Percentiles rank a stretch among this genome's conserved stretches.
Evolutionary conservation across 2,888 invertebrate genomes (phyloP).

Genomic region (Cordylochernes scorpioides): DNA sequence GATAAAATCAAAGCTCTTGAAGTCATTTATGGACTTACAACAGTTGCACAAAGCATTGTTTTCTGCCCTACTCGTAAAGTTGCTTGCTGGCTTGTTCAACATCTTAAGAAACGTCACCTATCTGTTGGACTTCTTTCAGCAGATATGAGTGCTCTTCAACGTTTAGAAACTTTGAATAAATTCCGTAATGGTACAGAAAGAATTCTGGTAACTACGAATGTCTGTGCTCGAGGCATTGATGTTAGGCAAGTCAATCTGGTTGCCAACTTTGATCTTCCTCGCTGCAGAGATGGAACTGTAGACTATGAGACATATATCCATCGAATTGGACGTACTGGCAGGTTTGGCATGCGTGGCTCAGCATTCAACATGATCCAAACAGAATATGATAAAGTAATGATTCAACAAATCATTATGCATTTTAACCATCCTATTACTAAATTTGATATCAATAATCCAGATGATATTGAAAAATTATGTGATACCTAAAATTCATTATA

Average conservation of each 20-base stretch:
- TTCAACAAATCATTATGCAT: constrained; percentile 53
- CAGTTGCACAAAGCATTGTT: constrained; percentile 90
- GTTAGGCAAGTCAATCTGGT: constrained; percentile 92
- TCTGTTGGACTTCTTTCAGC: constrained; percentile 76
- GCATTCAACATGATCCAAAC: constrained; percentile 88
- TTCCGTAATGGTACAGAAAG: constrained; percentile 77
- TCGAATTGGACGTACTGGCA: constrained; percentile 84
- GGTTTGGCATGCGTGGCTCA: constrained; percentile 86
- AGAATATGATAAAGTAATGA: constrained; percentile 37
- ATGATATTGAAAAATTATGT: no score
- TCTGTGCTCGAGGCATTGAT: constrained; percentile 43
- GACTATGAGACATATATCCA: constrained; percentile 95
- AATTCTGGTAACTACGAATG: constrained; percentile 15
- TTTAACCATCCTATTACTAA: constrained; percentile 57
- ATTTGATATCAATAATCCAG: constrained; percentile 57
- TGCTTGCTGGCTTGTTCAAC: constrained; percentile 44
- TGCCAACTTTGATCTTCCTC: constrained; percentile 88
- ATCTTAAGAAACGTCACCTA: constrained; percentile 49
- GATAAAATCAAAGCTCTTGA: constrained; percentile 77
- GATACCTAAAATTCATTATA: no score
- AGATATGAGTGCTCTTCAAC: constrained; percentile 69
- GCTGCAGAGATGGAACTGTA: constrained; percentile 35
- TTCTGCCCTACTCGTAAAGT: constrained; percentile 35
- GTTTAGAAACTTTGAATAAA: constrained; percentile 61
- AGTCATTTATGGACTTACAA: constrained; percentile 86